A percentile compares a stretch with the other conserved stretches of the same genome.
phyloP scores from a whole-genome alignment of 2,113 vertebrate species.

The Dissostichus mawsoni region DNA sequence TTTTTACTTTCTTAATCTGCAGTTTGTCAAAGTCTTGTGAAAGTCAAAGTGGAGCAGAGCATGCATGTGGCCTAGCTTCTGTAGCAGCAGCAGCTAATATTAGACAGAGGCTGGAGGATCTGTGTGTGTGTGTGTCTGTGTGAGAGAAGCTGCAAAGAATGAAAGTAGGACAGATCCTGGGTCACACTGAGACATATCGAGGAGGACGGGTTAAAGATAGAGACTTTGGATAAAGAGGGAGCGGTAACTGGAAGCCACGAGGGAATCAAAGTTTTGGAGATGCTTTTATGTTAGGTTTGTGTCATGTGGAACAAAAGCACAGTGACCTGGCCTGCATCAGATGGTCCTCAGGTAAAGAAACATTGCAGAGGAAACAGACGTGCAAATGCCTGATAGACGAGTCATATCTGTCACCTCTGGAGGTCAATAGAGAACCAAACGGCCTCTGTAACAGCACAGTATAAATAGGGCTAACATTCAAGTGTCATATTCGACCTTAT shows the following conservation, averaged over 20 bases:
- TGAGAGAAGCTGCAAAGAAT: conserved; percentile 50
- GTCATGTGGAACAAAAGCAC: background rate
- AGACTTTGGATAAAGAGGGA: conserved; percentile 24
- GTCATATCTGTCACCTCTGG: background rate
- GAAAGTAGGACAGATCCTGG: conserved; percentile 74
- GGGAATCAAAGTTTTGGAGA: conserved; percentile 3
- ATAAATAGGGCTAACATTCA: background rate
- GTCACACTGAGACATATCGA: conserved; percentile 49
- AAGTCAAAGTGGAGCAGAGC: conserved; percentile 67
- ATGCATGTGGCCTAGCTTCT: conserved; percentile 66
- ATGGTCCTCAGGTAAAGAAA: background rate
- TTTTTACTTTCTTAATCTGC: background rate
- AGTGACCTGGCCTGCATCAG: conserved; percentile 7
- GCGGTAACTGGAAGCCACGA: background rate
- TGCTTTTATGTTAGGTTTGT: background rate
- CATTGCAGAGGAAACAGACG: no score
- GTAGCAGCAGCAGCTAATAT: conserved; percentile 73
- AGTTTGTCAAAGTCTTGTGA: conserved; percentile 74
- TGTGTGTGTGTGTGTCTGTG: conserved; percentile 45
- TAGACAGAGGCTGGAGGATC: conserved; percentile 64
- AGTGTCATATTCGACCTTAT: background rate
- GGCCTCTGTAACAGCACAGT: background rate
- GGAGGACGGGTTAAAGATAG: conserved; percentile 2
- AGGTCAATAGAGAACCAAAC: no score
- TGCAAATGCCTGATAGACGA: background rate